Conservation (phyloP, 2,113 vertebrate species). For the Apodemus speciosus region DNA sequence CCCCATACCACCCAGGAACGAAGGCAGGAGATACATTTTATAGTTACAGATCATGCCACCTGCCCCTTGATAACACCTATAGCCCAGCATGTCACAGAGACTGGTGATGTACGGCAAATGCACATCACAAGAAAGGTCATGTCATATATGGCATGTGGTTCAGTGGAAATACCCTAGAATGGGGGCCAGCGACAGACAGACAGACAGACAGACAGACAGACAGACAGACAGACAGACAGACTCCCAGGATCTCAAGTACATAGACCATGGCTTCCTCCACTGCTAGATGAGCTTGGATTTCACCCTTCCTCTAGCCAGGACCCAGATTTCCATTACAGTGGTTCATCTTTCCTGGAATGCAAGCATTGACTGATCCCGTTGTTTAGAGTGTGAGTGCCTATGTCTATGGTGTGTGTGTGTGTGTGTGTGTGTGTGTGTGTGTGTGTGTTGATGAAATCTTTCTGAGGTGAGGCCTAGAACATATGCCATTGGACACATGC, state of each 20-base stretch:
- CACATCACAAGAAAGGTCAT: rapidly evolving
- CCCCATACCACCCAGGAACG: not conserved
- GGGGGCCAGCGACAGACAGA: not conserved
- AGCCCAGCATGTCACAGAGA: not conserved
- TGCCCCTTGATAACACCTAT: rapidly evolving
- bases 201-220: rapidly evolving
- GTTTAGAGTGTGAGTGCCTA: not conserved
- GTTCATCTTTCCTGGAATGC: not conserved
- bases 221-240: not conserved
- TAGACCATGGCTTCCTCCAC: not conserved
- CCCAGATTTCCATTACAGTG: rapidly evolving
- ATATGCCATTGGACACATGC: not conserved
- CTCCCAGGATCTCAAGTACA: not conserved
- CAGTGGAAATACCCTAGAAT: not conserved
- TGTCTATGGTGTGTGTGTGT: no score
- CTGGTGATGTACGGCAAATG: no score
- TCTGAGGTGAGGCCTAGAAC: no score
- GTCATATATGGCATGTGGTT: rapidly evolving
- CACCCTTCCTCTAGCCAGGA: not conserved
- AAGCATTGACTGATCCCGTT: not conserved
- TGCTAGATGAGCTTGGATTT: not conserved
- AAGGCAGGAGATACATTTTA: not conserved
- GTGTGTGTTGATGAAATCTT: not conserved
- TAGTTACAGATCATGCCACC: not conserved
- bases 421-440: no score